A percentile compares a stretch with the other conserved stretches of the same genome.
These are phyloP conservation scores for Tipula vernalis DNA, from an alignment of 2,888 invertebrate genomes.

Conservation along the genomic window DNA sequence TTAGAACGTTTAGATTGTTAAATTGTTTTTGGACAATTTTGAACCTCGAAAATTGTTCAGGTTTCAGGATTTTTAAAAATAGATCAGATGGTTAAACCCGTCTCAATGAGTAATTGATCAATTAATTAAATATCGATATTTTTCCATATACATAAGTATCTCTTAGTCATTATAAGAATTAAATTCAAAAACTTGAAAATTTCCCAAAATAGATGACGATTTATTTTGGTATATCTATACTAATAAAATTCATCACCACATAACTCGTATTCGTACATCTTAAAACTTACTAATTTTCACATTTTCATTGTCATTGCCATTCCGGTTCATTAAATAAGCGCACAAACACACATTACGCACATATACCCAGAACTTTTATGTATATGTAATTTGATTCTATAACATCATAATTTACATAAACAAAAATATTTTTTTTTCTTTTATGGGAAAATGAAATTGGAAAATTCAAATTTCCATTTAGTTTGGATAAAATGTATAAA, in stretches of 20 bases:
- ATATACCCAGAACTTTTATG: not conserved
- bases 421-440: not conserved
- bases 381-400: not conserved
- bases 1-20: too few relatives aligned
- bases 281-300: not conserved
- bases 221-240: too few relatives aligned
- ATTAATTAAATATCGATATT: too few relatives aligned
- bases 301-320: conserved; percentile 4
- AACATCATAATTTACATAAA: conserved; percentile 4
- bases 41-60: too few relatives aligned
- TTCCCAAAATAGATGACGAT: not conserved
- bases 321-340: not conserved
- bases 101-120: too few relatives aligned
- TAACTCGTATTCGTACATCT: too few relatives aligned
- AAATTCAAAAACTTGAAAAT: not conserved
- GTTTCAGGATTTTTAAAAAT: too few relatives aligned
- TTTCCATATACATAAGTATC: too few relatives aligned
- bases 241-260: not conserved
- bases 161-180: not conserved
- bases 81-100: too few relatives aligned
- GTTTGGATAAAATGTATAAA: not conserved
- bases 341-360: not conserved
- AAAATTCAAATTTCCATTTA: not conserved
- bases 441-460: not conserved
- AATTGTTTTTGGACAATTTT: too few relatives aligned